Evolutionary conservation across 2,113 vertebrate species (phyloP).

Genomic region (Albula goreensis): DNA sequence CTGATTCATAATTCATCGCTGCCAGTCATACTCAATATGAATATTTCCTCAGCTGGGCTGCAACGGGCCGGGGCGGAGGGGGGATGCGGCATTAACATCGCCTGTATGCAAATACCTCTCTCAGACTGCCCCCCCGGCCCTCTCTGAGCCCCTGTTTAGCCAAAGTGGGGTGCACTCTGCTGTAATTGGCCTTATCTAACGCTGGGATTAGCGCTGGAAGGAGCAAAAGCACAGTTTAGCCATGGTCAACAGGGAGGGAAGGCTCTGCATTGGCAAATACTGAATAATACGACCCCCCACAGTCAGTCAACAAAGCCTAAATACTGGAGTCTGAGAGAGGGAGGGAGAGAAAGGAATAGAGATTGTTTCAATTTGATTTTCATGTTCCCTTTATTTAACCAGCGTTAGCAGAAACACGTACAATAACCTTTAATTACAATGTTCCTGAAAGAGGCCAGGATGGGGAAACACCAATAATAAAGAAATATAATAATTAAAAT

Average conservation of each 20-base stretch:
- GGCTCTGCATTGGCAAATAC: slow-evolving; percentile 40
- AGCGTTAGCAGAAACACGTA: no score
- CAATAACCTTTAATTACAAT: no score
- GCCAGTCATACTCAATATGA: slow-evolving; percentile 13
- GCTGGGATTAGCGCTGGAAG: slow-evolving; percentile 65
- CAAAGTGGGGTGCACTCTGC: slow-evolving; percentile 40
- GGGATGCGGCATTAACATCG: slow-evolving; percentile 21
- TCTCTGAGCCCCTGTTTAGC: slow-evolving; percentile 51
- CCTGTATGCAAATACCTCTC: slow-evolving; percentile 29
- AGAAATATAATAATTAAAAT: no score
- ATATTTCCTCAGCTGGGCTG: slow-evolving; percentile 13
- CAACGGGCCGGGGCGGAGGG: slow-evolving; percentile 20
- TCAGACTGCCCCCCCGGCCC: slow-evolving; percentile 1
- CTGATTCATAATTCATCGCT: slow-evolving; percentile 6
- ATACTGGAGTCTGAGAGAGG: not conserved
- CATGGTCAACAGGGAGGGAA: slow-evolving; percentile 56
- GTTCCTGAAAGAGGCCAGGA: no score
- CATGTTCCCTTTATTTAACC: no score
- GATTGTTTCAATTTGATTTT: no score
- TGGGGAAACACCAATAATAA: no score
- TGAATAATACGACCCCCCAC: slow-evolving; percentile 51
- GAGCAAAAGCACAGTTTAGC: slow-evolving; percentile 65
- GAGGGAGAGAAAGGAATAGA: not conserved
- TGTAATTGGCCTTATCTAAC: slow-evolving; percentile 63
- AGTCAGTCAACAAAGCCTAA: slow-evolving; percentile 40